Conservation (phyloP, 2,113 vertebrate species). For the Theropithecus gelada region DNA sequence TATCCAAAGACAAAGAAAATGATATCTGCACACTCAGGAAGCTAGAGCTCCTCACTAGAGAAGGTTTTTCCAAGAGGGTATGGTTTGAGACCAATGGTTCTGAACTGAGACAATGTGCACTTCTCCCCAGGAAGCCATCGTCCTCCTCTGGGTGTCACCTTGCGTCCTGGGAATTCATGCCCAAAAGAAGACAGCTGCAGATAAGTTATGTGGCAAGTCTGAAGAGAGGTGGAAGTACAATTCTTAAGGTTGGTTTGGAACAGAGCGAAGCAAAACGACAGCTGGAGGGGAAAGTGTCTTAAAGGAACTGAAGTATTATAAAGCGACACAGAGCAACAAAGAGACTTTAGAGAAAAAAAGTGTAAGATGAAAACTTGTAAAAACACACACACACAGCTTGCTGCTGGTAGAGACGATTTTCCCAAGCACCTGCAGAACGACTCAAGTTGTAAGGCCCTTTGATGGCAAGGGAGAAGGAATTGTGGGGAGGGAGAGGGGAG, state of each 20-base stretch:
- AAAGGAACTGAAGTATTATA: background rate
- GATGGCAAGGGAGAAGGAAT: slow-evolving; percentile 4
- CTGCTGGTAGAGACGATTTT: accelerated
- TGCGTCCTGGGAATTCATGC: background rate
- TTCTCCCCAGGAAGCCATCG: background rate
- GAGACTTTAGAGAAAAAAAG: background rate
- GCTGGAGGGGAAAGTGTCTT: background rate
- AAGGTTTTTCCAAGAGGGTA: background rate
- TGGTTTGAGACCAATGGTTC: background rate
- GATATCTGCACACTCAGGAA: background rate
- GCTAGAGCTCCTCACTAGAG: background rate
- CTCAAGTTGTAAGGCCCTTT: background rate
- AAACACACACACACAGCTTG: background rate
- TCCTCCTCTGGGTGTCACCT: background rate
- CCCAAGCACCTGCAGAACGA: background rate
- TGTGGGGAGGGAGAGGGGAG: background rate
- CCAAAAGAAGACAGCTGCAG: background rate
- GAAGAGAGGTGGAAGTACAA: background rate
- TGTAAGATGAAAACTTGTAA: background rate
- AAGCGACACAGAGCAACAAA: background rate
- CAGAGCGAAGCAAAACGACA: background rate
- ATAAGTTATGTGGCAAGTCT: background rate
- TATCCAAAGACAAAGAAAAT: background rate
- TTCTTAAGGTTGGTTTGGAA: background rate
- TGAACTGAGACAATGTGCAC: accelerated